Evolutionary conservation across 1,140 invertebrate genomes (phyloP).

Genomic region (Drosophila funebris): DNA sequence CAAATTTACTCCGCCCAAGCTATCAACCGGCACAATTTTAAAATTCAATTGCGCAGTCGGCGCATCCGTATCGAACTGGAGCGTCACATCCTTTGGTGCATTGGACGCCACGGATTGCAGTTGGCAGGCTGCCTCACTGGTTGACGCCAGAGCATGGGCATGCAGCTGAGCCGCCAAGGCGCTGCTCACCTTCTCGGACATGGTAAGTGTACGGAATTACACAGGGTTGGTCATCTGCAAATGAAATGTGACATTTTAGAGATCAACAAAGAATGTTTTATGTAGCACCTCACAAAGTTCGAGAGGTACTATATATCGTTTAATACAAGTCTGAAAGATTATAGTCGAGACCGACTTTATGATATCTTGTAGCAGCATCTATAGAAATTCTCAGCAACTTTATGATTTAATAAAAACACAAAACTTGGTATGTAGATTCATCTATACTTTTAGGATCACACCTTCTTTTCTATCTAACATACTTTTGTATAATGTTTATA

Average conservation of each 20-base stretch:
- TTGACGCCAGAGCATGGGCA: conserved; percentile 57
- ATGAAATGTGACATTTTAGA: not conserved
- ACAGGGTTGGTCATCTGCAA: conserved; percentile 34
- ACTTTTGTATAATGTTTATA: no score
- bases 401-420: no score
- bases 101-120: conserved; percentile 32
- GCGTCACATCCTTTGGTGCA: conserved; percentile 37
- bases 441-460: no score
- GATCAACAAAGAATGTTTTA: no score
- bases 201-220: conserved; percentile 20
- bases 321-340: no score
- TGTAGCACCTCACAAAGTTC: no score
- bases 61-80: conserved; percentile 65
- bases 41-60: conserved; percentile 74
- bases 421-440: no score
- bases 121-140: conserved; percentile 5
- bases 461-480: no score
- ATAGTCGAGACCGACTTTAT: no score
- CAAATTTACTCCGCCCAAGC: conserved; percentile 44
- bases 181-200: conserved; percentile 70
- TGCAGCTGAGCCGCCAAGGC: conserved; percentile 64
- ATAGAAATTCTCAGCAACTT: no score
- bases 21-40: conserved; percentile 68
- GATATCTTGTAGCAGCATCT: no score
- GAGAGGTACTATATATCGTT: no score